phyloP scores from a whole-genome alignment of 2,888 invertebrate genomes.

The Luperina nickerlii region DNA sequence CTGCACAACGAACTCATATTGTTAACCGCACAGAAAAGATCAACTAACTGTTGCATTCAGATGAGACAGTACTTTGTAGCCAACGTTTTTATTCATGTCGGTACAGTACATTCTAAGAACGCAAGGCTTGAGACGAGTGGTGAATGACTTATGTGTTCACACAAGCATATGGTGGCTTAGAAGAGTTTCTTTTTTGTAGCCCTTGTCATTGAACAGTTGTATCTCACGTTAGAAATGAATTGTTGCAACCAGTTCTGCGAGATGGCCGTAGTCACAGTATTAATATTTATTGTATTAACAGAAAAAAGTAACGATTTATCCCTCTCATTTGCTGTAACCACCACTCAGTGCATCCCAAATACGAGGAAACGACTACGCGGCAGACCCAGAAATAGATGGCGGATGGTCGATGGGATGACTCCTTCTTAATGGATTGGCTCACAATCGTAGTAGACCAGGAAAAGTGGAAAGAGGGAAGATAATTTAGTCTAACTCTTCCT shows the following conservation, averaged over 20 bases:
- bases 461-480: too few relatives aligned
- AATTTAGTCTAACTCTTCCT: not conserved
- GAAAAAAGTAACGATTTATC: not conserved
- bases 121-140: not conserved
- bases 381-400: not conserved
- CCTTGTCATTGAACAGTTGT: not conserved
- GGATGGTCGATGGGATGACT: not conserved
- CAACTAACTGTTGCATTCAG: constrained; percentile 48
- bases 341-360: not conserved
- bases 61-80: constrained; percentile 36
- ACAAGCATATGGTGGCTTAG: not conserved
- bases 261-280: not conserved
- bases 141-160: constrained; percentile 11
- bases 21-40: constrained; percentile 66
- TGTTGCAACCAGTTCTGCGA: not conserved
- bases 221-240: not conserved
- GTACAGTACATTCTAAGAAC: constrained; percentile 5
- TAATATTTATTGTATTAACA: not conserved
- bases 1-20: constrained; percentile 57
- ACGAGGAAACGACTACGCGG: not conserved
- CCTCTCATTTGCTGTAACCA: not conserved
- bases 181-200: not conserved
- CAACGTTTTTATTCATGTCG: not conserved
- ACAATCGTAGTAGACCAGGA: too few relatives aligned
- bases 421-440: too few relatives aligned